A percentile compares a stretch with the other conserved stretches of the same genome.
These are phyloP conservation scores for Allacma fusca DNA, from an alignment of 2,888 invertebrate species.

Conservation along the genomic window DNA sequence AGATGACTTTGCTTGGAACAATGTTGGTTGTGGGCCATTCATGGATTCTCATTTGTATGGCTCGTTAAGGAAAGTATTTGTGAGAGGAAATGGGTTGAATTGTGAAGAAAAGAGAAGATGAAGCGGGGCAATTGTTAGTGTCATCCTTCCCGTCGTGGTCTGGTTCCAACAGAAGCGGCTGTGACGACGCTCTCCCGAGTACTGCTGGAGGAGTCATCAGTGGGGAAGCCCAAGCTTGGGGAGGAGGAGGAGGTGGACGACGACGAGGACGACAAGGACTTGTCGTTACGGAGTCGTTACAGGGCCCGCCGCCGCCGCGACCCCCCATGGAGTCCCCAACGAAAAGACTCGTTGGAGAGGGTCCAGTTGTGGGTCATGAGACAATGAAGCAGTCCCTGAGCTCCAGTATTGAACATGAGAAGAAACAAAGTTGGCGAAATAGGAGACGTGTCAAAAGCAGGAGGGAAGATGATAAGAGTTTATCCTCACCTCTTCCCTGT, in stretches of 20 bases:
- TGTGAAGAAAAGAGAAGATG: constrained; percentile 57
- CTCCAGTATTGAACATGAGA: constrained; percentile 33
- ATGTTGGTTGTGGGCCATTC: constrained; percentile 50
- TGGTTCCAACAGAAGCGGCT: not conserved
- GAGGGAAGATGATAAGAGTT: constrained; percentile 35
- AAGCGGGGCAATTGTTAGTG: constrained; percentile 53
- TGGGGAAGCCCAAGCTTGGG: not conserved
- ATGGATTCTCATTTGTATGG: constrained; percentile 59
- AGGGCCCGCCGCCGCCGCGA: not conserved
- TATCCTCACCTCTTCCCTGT: constrained; percentile 27
- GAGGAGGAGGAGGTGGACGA: constrained; percentile 42
- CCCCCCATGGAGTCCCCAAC: not conserved
- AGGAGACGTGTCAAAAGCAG: constrained; percentile 40
- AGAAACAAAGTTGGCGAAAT: constrained; percentile 37
- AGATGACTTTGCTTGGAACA: constrained; percentile 23
- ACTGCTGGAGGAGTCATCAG: too few relatives aligned
- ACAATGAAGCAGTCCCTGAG: constrained; percentile 32
- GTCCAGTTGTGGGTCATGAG: constrained; percentile 36
- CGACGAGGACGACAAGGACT: too few relatives aligned
- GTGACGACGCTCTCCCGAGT: not conserved
- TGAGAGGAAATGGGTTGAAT: constrained; percentile 58
- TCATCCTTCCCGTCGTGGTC: constrained; percentile 30
- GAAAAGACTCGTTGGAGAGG: constrained; percentile 7
- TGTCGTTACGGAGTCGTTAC: too few relatives aligned
- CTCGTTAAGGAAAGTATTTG: constrained; percentile 59